Evolutionary conservation across 1,140 invertebrate genomes (phyloP).

Genomic region (Aphidius ervi): DNA sequence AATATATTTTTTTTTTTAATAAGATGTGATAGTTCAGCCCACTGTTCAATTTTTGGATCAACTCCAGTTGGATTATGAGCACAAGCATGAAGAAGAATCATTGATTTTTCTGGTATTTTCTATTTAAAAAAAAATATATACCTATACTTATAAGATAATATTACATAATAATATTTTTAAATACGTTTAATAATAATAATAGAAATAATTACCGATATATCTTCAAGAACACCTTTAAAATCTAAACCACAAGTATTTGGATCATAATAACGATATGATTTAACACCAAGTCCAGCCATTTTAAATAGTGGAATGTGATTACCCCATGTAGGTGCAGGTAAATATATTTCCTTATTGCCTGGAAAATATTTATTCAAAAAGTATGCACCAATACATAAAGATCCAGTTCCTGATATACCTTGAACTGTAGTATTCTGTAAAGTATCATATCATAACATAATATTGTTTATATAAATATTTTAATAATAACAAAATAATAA

Average conservation of each 20-base stretch:
- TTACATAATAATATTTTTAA: slow-evolving; percentile 11
- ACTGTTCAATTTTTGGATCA: slow-evolving; percentile 89
- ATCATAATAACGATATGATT: slow-evolving; percentile 95
- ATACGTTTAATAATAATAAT: background rate
- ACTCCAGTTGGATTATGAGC: slow-evolving; percentile 99
- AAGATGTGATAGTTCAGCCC: slow-evolving; percentile 72
- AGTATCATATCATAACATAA: slow-evolving; percentile 1
- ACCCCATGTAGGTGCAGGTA: slow-evolving; percentile 96
- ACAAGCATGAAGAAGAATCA: slow-evolving; percentile 95
- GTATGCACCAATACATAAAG: slow-evolving; percentile 85
- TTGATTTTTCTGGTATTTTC: slow-evolving; percentile 90
- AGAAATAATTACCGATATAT: slow-evolving; percentile 73
- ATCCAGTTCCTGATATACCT: slow-evolving; percentile 95
- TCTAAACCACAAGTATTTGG: slow-evolving; percentile 94
- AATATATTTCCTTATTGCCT: slow-evolving; percentile 81
- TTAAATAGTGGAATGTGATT: slow-evolving; percentile 96
- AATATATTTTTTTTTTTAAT: slow-evolving; percentile 84
- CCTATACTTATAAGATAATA: too few species aligned
- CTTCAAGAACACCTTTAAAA: slow-evolving; percentile 84
- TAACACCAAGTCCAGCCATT: slow-evolving; percentile 79
- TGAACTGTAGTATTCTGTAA: slow-evolving; percentile 74
- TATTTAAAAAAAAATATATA: too few species aligned
- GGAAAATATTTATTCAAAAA: slow-evolving; percentile 87
- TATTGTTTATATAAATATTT: slow-evolving; percentile 1
- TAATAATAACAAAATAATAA: slow-evolving; percentile 12